phyloP scores from a whole-genome alignment of 2,888 invertebrate species.

The Tromatobia lineatoria region DNA sequence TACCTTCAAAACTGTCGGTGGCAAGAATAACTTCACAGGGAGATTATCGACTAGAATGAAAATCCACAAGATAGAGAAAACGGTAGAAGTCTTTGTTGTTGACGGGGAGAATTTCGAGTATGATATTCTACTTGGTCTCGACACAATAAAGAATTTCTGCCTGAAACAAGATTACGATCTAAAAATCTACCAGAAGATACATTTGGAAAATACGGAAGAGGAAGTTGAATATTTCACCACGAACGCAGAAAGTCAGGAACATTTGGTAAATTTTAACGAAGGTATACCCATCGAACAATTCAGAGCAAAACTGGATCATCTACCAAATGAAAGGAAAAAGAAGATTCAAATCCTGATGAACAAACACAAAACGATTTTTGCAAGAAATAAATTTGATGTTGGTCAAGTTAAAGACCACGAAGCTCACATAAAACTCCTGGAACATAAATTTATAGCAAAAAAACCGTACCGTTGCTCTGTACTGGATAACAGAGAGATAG shows the following conservation, averaged over 20 bases:
- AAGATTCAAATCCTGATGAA: conserved; percentile 57
- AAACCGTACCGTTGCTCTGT: conserved; percentile 63
- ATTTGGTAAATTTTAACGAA: conserved; percentile 54
- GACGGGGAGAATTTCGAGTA: conserved; percentile 73
- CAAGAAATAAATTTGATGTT: conserved; percentile 60
- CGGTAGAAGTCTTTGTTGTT: conserved; percentile 68
- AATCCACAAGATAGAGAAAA: conserved; percentile 70
- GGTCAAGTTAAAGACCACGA: conserved; percentile 66
- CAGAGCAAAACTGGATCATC: conserved; percentile 59
- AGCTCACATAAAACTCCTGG: conserved; percentile 64
- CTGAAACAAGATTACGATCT: conserved; percentile 73
- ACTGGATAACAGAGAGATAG: conserved; percentile 64
- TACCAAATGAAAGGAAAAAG: conserved; percentile 56
- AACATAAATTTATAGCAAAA: conserved; percentile 61
- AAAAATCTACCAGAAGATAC: conserved; percentile 48
- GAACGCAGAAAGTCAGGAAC: conserved; percentile 26
- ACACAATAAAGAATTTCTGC: conserved; percentile 74
- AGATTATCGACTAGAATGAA: conserved; percentile 69
- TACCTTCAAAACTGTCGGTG: conserved; percentile 58
- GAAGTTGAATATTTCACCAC: conserved; percentile 51
- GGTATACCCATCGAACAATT: conserved; percentile 48
- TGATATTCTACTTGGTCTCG: conserved; percentile 74
- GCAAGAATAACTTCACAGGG: conserved; percentile 68
- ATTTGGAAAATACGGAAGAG: conserved; percentile 38
- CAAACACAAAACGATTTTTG: conserved; percentile 65